Evolutionary conservation across 2,888 invertebrate genomes (phyloP).

Genomic region (Siphonodentalium dalli): DNA sequence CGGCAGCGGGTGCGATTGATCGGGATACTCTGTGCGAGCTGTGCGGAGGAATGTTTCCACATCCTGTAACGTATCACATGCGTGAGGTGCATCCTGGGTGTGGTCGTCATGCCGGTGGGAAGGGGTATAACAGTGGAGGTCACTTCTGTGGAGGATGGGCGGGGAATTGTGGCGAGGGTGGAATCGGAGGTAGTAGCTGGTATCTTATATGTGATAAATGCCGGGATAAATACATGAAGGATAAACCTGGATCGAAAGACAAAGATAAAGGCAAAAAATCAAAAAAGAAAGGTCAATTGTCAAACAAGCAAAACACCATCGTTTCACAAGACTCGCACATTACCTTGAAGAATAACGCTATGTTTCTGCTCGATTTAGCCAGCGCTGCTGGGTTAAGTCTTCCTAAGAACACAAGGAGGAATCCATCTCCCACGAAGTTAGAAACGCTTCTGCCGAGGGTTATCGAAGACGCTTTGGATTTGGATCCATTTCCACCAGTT

Average conservation of each 20-base stretch:
- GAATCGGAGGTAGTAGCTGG: conserved; percentile 80
- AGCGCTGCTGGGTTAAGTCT: conserved; percentile 73
- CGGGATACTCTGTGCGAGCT: conserved; percentile 78
- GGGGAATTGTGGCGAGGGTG: conserved; percentile 87
- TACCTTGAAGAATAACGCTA: conserved; percentile 90
- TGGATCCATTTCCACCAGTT: conserved; percentile 56
- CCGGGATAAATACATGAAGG: conserved; percentile 76
- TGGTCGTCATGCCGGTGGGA: conserved; percentile 82
- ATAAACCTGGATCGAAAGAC: conserved; percentile 51
- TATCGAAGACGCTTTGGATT: conserved; percentile 50
- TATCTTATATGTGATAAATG: conserved; percentile 92
- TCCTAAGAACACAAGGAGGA: conserved; percentile 47
- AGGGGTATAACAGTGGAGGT: conserved; percentile 92
- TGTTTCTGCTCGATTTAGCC: conserved; percentile 88
- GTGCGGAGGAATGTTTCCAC: conserved; percentile 74
- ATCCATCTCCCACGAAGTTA: conserved; percentile 27
- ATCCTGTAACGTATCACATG: conserved; percentile 91
- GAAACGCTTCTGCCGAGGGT: conserved; percentile 57
- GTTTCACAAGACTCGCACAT: conserved; percentile 71
- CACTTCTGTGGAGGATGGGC: conserved; percentile 88
- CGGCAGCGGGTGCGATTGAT: conserved; percentile 41
- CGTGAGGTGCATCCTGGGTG: conserved; percentile 89
- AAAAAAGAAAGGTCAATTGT: conserved; percentile 45
- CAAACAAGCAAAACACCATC: conserved; percentile 56
- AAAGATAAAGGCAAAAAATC: conserved; percentile 63